Evolutionary conservation across 2,888 invertebrate species (phyloP), one percentile per base, ranked within the genome.

Genomic region (Melangyna quadrimaculata): DNA sequence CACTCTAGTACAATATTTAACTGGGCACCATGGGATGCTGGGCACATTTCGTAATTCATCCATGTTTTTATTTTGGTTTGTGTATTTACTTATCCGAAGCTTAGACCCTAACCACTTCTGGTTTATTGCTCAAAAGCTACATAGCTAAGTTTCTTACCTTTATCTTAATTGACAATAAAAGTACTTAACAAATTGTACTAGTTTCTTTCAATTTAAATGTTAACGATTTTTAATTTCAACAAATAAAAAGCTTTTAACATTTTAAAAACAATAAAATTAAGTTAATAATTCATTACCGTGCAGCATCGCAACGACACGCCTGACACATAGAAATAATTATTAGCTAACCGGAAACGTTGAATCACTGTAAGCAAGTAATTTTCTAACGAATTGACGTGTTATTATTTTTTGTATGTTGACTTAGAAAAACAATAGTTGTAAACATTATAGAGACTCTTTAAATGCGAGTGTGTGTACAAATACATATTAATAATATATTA

Each of bases 271-370:
- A 73, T 32, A 0, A 22, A 63, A 37, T 3, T 17, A 57, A 70
- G 59, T 48, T 51, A 40, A 37, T 51, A 70, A 57, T 61, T 72
- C 45, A 37, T 32, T 65, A 53, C 22, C 29, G 29, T 45, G 14
- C 6, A 3, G 61, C 37, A 55, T 57, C n/a, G 0, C n/a, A 27
- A 1, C 4, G 6, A 8, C 24, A 37, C n/a, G 12, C 14, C 12
- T 75, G 71, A 79, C 61, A 69, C 75, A 75, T 69, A 37, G 37
- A 35, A 40, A 45, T 19, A 24, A 8, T n/a, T 43, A 37, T 40
- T 59, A 40, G 59, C 29, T 48, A 55, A 72, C 67, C 84, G 84
- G 84, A 84, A 69, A 40, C 43, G 4, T 12, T 80, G 79, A 72
- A 14, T 75, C 72, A 61, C 37, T 22, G 7, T 69, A 10, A 24